Evolutionary conservation across 2,888 invertebrate species (phyloP).

Genomic region (Ditula angustiorana): DNA sequence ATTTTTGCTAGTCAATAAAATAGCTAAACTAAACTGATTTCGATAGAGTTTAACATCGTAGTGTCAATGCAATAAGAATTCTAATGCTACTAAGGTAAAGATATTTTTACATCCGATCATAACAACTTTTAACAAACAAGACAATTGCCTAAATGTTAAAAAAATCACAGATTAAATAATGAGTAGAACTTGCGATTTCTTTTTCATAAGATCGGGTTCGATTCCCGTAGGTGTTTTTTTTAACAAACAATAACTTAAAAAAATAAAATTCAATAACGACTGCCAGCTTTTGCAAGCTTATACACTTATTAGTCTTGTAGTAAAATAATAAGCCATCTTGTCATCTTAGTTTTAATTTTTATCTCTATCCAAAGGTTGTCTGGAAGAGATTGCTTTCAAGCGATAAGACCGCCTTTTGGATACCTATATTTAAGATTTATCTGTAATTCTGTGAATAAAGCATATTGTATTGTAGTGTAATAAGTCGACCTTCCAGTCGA

Average conservation of each 20-base stretch:
- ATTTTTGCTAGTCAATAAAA: conserved; percentile 29
- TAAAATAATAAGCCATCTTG: no score
- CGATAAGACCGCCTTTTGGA: no score
- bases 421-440: no score
- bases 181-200: background rate
- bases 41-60: background rate
- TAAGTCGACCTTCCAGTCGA: no score
- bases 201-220: background rate
- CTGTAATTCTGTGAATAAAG: no score
- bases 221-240: background rate
- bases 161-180: background rate
- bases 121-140: conserved; percentile 9
- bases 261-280: background rate
- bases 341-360: no score
- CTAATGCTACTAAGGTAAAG: conserved; percentile 10
- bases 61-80: conserved; percentile 8
- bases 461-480: no score
- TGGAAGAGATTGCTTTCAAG: no score
- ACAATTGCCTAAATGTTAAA: background rate
- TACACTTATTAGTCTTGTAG: no score
- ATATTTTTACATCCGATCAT: conserved; percentile 28
- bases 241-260: background rate
- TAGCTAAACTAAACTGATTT: conserved; percentile 6
- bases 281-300: background rate
- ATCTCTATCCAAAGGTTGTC: no score